Percentiles rank a stretch among this genome's conserved stretches.
Evolutionary conservation across 2,113 vertebrate genomes (phyloP).

Genomic region (Montifringilla adamsi): DNA sequence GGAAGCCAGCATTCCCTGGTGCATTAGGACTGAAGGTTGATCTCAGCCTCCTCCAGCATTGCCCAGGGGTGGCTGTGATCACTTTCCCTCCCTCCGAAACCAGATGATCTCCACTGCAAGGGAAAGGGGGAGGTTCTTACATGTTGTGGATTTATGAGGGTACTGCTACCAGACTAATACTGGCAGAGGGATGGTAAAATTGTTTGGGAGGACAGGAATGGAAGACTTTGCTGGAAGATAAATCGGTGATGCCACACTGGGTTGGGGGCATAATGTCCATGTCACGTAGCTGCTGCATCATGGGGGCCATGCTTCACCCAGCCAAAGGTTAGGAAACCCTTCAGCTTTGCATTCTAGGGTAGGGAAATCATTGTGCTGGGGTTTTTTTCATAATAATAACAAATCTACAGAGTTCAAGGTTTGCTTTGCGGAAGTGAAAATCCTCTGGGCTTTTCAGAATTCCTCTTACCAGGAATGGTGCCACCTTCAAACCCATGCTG

Average conservation of each 20-base stretch:
- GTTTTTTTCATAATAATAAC: not conserved
- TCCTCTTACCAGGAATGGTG: not conserved
- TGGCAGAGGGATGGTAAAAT: not conserved
- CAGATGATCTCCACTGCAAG: not conserved
- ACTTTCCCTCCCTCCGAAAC: not conserved
- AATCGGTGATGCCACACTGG: not conserved
- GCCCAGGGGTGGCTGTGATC: not conserved
- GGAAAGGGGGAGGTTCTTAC: not conserved
- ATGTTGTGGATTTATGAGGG: fast-evolving
- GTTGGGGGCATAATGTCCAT: fast-evolving
- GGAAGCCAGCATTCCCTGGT: not conserved
- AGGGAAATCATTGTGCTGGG: not conserved
- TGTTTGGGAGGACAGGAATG: fast-evolving
- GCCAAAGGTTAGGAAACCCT: not conserved
- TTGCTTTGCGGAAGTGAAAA: not conserved
- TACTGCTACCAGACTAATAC: not conserved
- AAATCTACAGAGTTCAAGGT: not conserved
- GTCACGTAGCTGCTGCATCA: fast-evolving
- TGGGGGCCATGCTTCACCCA: not conserved
- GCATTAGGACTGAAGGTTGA: not conserved
- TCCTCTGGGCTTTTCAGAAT: not conserved
- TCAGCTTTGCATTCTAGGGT: not conserved
- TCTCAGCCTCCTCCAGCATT: not conserved
- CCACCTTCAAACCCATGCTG: not conserved
- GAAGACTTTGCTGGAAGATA: not conserved